These are phyloP conservation scores for Tragelaphus strepsiceros DNA, from an alignment of 2,113 vertebrate genomes.

Conservation along the genomic window DNA sequence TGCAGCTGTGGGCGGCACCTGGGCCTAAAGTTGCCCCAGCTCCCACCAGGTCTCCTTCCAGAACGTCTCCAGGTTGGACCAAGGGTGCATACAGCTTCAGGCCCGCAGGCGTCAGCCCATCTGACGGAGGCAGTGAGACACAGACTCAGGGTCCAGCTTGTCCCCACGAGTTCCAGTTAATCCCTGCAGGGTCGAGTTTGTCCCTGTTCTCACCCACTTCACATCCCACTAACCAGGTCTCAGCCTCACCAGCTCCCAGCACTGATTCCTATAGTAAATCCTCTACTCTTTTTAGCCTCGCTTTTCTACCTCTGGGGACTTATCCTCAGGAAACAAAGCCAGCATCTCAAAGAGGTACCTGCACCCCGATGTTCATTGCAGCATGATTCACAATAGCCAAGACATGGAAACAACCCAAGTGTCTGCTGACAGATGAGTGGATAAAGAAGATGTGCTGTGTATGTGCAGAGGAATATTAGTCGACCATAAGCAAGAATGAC, in stretches of 20 bases:
- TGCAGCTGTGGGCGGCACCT: neutral
- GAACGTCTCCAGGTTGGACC: neutral
- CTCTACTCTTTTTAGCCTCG: neutral
- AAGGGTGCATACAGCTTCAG: neutral
- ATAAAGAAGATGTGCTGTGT: neutral
- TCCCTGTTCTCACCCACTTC: neutral
- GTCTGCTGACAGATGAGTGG: neutral
- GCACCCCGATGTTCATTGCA: neutral
- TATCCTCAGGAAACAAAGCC: neutral
- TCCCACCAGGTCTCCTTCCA: neutral
- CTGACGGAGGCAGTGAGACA: neutral
- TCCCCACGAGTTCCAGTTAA: neutral
- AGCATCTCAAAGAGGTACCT: neutral
- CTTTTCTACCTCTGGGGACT: neutral
- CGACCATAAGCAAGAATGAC: no score
- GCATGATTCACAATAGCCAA: neutral
- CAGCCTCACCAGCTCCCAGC: neutral
- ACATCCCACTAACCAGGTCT: neutral
- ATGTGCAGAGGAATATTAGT: no score
- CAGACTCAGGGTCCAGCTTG: neutral
- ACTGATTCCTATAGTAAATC: neutral
- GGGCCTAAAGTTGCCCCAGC: neutral
- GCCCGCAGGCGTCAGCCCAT: rapidly evolving
- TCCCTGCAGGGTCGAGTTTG: neutral
- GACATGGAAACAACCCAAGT: neutral